Percentiles rank a stretch among this genome's conserved stretches.
These are phyloP conservation scores for Chrysocyon brachyurus DNA, from an alignment of 2,797 vertebrate species.

Conservation along the genomic window DNA sequence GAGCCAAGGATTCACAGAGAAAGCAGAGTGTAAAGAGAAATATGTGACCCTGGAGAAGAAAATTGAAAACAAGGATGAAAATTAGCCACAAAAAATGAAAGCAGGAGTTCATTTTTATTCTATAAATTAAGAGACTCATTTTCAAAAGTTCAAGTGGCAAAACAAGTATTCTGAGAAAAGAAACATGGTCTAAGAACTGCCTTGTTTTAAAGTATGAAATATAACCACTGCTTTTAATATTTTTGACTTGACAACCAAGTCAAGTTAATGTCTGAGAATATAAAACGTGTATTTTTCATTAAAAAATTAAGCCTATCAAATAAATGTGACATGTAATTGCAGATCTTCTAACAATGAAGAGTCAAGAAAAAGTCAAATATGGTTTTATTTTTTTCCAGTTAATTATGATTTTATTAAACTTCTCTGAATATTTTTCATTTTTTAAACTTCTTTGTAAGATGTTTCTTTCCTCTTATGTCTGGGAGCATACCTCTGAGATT, in stretches of 20 bases:
- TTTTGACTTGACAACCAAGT: slow-evolving; percentile 51
- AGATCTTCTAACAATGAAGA: slow-evolving; percentile 83
- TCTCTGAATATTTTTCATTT: slow-evolving; percentile 50
- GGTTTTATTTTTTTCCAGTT: slow-evolving; percentile 76
- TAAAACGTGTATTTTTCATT: slow-evolving; percentile 57
- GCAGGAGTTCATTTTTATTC: slow-evolving; percentile 16
- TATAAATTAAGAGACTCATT: not conserved
- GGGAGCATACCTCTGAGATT: not conserved
- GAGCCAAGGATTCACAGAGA: not conserved
- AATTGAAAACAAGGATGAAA: not conserved
- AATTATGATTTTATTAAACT: slow-evolving; percentile 55
- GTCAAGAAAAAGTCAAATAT: slow-evolving; percentile 73
- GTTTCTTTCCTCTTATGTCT: not conserved
- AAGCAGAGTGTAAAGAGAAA: not conserved
- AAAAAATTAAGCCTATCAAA: slow-evolving; percentile 87
- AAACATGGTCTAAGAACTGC: not conserved
- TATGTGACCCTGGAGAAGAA: not conserved
- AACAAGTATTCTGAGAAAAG: slow-evolving; percentile 17
- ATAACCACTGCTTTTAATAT: slow-evolving; percentile 51
- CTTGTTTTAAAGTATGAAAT: slow-evolving; percentile 37
- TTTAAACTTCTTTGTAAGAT: not conserved
- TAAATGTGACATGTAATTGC: slow-evolving; percentile 85
- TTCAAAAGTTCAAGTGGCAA: not conserved
- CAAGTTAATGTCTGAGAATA: slow-evolving; percentile 59
- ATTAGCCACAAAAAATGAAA: slow-evolving; percentile 36